Percentiles rank a stretch among this genome's conserved stretches.
These are phyloP conservation scores for Echeneis naucrates DNA, from an alignment of 2,797 vertebrate species.

Conservation along the genomic window DNA sequence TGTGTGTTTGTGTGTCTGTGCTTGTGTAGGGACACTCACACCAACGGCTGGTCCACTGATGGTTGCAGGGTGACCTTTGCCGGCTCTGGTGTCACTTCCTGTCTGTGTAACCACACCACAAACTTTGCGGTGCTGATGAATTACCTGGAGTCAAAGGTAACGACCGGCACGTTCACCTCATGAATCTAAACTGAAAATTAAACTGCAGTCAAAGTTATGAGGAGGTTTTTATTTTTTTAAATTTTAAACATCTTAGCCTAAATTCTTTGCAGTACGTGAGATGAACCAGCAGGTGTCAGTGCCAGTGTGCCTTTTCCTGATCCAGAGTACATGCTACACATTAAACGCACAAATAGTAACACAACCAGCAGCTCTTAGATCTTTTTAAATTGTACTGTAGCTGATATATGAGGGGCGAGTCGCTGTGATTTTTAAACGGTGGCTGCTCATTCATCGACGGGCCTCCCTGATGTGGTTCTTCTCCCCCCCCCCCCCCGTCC, in stretches of 20 bases:
- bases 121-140: slow-evolving; percentile 89
- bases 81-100: slow-evolving; percentile 76
- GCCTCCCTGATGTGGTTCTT: background rate
- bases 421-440: background rate
- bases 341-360: background rate
- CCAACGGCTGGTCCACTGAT: slow-evolving; percentile 82
- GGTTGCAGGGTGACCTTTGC: slow-evolving; percentile 79
- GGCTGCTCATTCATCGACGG: background rate
- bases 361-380: background rate
- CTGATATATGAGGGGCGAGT: background rate
- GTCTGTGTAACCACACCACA: slow-evolving; percentile 87
- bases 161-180: background rate
- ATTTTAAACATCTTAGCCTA: too few species aligned
- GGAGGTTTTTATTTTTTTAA: too few species aligned
- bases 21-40: slow-evolving; percentile 58
- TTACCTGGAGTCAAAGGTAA: slow-evolving; percentile 82
- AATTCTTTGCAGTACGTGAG: slow-evolving; percentile 13
- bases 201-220: background rate
- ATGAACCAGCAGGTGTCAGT: slow-evolving; percentile 56
- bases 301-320: slow-evolving; percentile 5
- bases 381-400: background rate
- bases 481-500: slow-evolving; percentile 27
- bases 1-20: slow-evolving; percentile 23
- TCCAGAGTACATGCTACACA: background rate
- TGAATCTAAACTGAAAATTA: background rate